Percentiles rank a stretch among this genome's conserved stretches.
Evolutionary conservation across 2,888 invertebrate genomes (phyloP).

Genomic region (Caenorhabditis sp.): DNA sequence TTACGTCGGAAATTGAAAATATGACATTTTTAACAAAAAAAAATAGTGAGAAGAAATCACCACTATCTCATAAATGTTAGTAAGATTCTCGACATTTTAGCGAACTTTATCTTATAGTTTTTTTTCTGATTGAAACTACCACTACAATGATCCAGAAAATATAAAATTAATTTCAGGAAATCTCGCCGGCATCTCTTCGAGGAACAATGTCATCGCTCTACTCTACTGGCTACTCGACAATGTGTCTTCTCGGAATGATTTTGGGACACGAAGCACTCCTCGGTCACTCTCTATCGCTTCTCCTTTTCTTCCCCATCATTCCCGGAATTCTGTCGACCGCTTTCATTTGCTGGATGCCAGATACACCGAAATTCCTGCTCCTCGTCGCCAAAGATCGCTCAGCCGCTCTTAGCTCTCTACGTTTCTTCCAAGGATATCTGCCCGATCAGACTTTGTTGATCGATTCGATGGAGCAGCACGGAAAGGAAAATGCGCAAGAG

Average conservation of each 20-base stretch:
- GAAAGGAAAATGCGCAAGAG: conserved; percentile 13
- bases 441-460: conserved; percentile 29
- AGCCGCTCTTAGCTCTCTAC: conserved; percentile 48
- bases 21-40: not conserved
- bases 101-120: too few relatives aligned
- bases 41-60: too few relatives aligned
- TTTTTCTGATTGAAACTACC: too few relatives aligned
- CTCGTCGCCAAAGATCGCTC: conserved; percentile 45
- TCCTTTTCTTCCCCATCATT: conserved; percentile 63
- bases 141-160: too few relatives aligned
- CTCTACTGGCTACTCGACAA: conserved; percentile 62
- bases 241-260: conserved; percentile 68
- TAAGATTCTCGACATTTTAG: too few relatives aligned
- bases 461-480: conserved; percentile 37
- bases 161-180: conserved; percentile 56
- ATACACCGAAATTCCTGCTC: conserved; percentile 65
- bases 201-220: conserved; percentile 65
- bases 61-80: too few relatives aligned
- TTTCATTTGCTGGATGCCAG: conserved; percentile 59
- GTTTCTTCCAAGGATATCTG: conserved; percentile 59
- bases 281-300: conserved; percentile 60
- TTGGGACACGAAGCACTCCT: conserved; percentile 57
- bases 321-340: conserved; percentile 59
- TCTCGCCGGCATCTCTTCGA: conserved; percentile 62
- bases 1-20: too few relatives aligned